phyloP scores from a whole-genome alignment of 2,113 vertebrate species.

The Pipra filicauda region DNA sequence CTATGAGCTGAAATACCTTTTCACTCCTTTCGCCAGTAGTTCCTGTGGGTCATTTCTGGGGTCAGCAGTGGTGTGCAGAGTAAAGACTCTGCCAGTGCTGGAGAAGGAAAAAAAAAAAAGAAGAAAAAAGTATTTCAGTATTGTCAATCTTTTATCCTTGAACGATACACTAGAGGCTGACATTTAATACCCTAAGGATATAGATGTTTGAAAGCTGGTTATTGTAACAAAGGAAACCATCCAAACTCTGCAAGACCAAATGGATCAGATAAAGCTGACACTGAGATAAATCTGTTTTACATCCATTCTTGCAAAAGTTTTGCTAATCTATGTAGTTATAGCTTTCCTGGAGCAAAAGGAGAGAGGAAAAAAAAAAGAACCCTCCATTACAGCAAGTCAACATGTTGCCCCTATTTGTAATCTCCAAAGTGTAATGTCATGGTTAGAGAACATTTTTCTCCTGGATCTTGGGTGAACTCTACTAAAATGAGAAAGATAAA shows the following conservation, averaged over 20 bases:
- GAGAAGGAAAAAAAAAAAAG: background rate
- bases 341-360: conserved; percentile 62
- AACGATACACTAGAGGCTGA: conserved; percentile 74
- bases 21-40: background rate
- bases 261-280: conserved; percentile 83
- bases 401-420: conserved; percentile 60
- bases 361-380: background rate
- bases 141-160: conserved; percentile 72
- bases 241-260: conserved; percentile 78
- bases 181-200: conserved; percentile 80
- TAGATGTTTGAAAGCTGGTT: conserved; percentile 80
- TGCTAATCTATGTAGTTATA: conserved; percentile 78
- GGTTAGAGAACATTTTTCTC: conserved; percentile 62
- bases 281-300: conserved; percentile 81
- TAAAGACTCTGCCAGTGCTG: conserved; percentile 17
- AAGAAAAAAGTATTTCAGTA: conserved; percentile 46
- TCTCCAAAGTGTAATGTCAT: conserved; percentile 52
- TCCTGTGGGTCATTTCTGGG: conserved; percentile 45
- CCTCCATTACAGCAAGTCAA: conserved; percentile 59
- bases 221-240: conserved; percentile 80
- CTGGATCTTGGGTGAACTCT: conserved; percentile 43
- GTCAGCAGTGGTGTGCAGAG: conserved; percentile 27
- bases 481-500: conserved; percentile 31
- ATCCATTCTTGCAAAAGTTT: conserved; percentile 79
- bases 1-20: conserved; percentile 64